phyloP scores from a whole-genome alignment of 2,888 invertebrate genomes.

The Gibbula magus region DNA sequence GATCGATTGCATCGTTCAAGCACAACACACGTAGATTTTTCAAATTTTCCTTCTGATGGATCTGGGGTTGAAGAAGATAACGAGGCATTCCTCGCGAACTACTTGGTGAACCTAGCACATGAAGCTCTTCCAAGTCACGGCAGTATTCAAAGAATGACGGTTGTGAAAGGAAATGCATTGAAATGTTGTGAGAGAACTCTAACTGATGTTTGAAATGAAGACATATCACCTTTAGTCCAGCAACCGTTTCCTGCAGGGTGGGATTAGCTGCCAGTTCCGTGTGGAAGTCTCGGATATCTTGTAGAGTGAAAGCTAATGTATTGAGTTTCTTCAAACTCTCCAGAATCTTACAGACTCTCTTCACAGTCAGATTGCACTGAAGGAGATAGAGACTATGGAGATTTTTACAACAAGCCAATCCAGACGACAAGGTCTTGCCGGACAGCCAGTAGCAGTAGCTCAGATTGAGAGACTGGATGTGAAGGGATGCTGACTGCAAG shows the following conservation, averaged over 20 bases:
- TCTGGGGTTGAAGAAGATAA: conserved; percentile 67
- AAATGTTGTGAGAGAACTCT: conserved; percentile 50
- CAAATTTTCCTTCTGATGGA: conserved; percentile 61
- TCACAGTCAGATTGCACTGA: conserved; percentile 62
- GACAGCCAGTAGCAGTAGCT: conserved; percentile 71
- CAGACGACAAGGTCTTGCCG: conserved; percentile 50
- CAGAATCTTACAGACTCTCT: conserved; percentile 63
- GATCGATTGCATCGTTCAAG: conserved; percentile 69
- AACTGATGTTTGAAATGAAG: conserved; percentile 66
- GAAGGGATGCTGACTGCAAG: conserved; percentile 46
- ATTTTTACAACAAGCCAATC: conserved; percentile 61
- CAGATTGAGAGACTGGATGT: conserved; percentile 61
- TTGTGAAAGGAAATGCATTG: conserved; percentile 66
- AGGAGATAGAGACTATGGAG: conserved; percentile 63
- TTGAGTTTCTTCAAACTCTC: conserved; percentile 56
- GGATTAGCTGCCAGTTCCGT: conserved; percentile 58
- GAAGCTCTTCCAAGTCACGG: conserved; percentile 62
- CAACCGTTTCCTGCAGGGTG: conserved; percentile 59
- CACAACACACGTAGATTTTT: conserved; percentile 63
- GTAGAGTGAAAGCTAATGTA: conserved; percentile 64
- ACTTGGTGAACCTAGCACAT: conserved; percentile 68
- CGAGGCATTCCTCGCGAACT: conserved; percentile 63
- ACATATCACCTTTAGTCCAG: conserved; percentile 57
- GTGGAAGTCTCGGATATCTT: conserved; percentile 66
- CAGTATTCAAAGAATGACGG: conserved; percentile 68